These are phyloP conservation scores for Ditylenchus dipsaci DNA, from an alignment of 1,140 invertebrate genomes.

Conservation along the genomic window DNA sequence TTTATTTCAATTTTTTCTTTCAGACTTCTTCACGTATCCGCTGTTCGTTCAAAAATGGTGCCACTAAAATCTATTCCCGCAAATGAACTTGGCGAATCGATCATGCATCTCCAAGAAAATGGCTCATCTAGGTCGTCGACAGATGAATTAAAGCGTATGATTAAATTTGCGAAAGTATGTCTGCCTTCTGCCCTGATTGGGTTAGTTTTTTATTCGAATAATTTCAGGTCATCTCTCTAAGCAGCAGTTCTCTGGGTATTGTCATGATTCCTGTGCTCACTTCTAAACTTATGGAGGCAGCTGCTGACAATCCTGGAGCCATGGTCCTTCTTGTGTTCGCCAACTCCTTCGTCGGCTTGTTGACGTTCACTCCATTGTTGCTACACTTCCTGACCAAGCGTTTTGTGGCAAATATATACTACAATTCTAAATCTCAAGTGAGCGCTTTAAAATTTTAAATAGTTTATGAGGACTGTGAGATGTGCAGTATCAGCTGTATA, in stretches of 20 bases:
- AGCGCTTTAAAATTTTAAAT: background rate
- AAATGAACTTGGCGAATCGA: conserved; percentile 41
- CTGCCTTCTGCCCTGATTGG: background rate
- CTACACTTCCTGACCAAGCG: conserved; percentile 47
- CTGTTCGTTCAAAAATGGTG: background rate
- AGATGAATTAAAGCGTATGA: conserved; percentile 24
- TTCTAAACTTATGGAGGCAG: conserved; percentile 21
- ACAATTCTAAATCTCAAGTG: conserved; percentile 40
- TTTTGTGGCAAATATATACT: conserved; percentile 45
- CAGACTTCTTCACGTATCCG: background rate
- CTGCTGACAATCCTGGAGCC: conserved; percentile 30
- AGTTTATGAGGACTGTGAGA: background rate
- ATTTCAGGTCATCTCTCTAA: conserved; percentile 18
- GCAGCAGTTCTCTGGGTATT: conserved; percentile 42
- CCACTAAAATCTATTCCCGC: conserved; percentile 32
- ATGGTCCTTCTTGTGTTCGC: conserved; percentile 38
- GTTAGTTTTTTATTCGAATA: background rate
- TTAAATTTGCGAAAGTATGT: conserved; percentile 43
- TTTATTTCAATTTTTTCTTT: background rate
- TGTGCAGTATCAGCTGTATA: background rate
- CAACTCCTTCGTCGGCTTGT: conserved; percentile 42
- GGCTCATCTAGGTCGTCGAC: conserved; percentile 24
- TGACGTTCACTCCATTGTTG: conserved; percentile 43
- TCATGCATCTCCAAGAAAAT: conserved; percentile 41
- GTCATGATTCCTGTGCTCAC: conserved; percentile 44